phyloP scores from a whole-genome alignment of 2,113 vertebrate genomes.

The Camelus bactrianus region DNA sequence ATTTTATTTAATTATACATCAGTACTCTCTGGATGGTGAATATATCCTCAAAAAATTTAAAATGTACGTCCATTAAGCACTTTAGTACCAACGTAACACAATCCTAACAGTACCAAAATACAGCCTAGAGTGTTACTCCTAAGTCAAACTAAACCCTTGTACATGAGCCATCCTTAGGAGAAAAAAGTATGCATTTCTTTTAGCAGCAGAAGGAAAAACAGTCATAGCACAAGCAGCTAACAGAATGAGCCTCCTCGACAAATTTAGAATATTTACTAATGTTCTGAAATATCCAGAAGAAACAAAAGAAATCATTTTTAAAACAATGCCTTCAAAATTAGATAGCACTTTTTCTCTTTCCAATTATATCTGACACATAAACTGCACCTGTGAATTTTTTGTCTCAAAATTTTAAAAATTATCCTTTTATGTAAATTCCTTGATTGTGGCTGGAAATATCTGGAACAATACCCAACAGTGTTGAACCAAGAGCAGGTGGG shows the following conservation, averaged over 20 bases:
- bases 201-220: neutral
- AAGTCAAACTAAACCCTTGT: constrained; percentile 53
- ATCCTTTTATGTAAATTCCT: constrained; percentile 35
- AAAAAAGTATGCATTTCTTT: neutral
- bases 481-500: neutral
- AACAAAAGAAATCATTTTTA: neutral
- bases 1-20: constrained; percentile 29
- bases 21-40: neutral
- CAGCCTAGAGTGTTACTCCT: constrained; percentile 22
- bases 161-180: neutral
- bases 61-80: constrained; percentile 55
- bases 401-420: constrained; percentile 9
- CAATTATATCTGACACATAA: neutral
- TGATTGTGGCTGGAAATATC: neutral
- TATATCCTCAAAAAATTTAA: neutral
- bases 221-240: neutral
- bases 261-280: constrained; percentile 1
- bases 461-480: neutral
- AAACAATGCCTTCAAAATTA: neutral
- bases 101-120: constrained; percentile 65
- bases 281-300: neutral
- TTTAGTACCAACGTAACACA: constrained; percentile 62
- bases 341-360: neutral
- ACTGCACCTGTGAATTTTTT: neutral
- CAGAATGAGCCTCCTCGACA: neutral